Base-by-base conservation (phyloP, 2,888 invertebrate genomes). In the Leucophora obtusa region DNA sequence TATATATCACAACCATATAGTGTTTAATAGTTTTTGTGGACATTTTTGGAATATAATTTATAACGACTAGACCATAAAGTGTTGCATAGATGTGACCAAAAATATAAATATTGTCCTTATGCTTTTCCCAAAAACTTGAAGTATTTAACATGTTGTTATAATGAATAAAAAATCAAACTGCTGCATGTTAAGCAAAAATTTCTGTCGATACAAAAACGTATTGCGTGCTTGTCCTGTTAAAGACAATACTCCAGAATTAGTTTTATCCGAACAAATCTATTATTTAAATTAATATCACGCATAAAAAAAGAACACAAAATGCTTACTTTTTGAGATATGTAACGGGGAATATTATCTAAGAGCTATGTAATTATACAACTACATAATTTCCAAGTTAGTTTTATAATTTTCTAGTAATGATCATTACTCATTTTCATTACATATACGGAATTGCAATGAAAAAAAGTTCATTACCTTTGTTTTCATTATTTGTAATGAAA, bases 71-170 rank as follows among this genome's bases (percentile, higher is more conserved):
- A 10, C 87, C 87, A 21, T 79, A 86, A 35, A 88, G 77, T 11
- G 80, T 82, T 3, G 88, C 87, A 77, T 87, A 88, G 35, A 87
- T 81, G 59, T 88, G 85, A 2, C 88, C 87, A 43, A 86, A 87
- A 15, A 83, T 82, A 47, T 83, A 87, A 79, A 87, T 83, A 63
- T 85, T 86, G 9, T 82, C 54, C 75, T 85, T 86, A 71, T 88
- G 85, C 0, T 84, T 83, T 33, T 87, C 87, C 87, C 87, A 87
- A 62, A 87, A 85, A 35, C 84, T 87, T 28, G 18, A 53, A 18
- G 33, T 6, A 14, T 15, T 59, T 21, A 51, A n/a, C 66, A 43
- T 65, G 33, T 38, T 63, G 50, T 15, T 3, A 17, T 17, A n/a
- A 38, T 21, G n/a, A 47, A 47, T 6, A 47, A 14, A n/a, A 10